A percentile compares a stretch with the other conserved stretches of the same genome.
Conservation (phyloP, 2,113 vertebrate genomes). For the Heteronetta atricapilla region DNA sequence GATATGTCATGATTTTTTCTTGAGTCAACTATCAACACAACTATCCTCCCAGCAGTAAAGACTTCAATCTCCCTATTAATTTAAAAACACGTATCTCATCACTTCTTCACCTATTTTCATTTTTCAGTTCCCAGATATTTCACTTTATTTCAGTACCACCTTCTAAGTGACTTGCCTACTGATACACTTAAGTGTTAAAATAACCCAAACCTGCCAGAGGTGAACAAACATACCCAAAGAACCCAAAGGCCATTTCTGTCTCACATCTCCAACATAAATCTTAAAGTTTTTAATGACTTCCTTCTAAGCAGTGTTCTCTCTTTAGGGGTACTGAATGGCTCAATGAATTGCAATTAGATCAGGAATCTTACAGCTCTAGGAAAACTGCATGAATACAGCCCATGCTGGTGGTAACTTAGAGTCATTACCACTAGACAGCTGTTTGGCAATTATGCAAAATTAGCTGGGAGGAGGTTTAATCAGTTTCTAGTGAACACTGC, state of each 20-base stretch:
- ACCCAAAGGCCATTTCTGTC: slow-evolving; percentile 9
- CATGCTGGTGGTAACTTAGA: slow-evolving; percentile 55
- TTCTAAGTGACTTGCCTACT: slow-evolving; percentile 12
- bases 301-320: not conserved
- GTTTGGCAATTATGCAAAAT: slow-evolving; percentile 63
- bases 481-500: slow-evolving; percentile 26
- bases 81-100: not conserved
- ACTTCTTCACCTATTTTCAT: slow-evolving; percentile 17
- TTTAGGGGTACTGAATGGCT: slow-evolving; percentile 43
- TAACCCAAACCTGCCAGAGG: not conserved
- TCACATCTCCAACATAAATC: slow-evolving; percentile 21
- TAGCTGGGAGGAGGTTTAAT: slow-evolving; percentile 46
- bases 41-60: slow-evolving; percentile 36
- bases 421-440: slow-evolving; percentile 54
- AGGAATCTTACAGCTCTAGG: slow-evolving; percentile 44
- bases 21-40: slow-evolving; percentile 8
- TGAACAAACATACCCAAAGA: not conserved
- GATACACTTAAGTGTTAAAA: slow-evolving; percentile 23
- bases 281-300: slow-evolving; percentile 43
- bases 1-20: slow-evolving; percentile 12
- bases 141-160: slow-evolving; percentile 13
- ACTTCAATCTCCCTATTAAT: slow-evolving; percentile 44
- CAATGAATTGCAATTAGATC: slow-evolving; percentile 52
- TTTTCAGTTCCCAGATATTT: slow-evolving; percentile 22
- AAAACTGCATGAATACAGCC: slow-evolving; percentile 33